Evolutionary conservation across 2,113 vertebrate genomes (phyloP).

Genomic region (Cyprinodon brontotheroides): DNA sequence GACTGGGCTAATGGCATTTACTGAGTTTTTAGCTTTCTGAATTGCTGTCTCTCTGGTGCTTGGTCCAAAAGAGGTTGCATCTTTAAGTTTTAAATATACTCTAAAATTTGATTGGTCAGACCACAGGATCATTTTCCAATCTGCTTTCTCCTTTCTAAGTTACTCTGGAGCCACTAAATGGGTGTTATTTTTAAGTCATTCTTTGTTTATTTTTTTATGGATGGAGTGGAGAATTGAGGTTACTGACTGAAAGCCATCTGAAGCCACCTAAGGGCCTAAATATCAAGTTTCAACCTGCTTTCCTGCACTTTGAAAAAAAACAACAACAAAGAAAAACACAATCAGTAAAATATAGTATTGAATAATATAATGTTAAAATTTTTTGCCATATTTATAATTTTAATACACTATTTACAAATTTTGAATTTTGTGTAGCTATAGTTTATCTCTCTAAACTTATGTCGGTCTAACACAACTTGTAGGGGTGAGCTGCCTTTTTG

Average conservation of each 20-base stretch:
- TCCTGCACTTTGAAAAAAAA: no score
- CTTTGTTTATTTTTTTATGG: not conserved
- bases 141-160: not conserved
- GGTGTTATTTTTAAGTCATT: not conserved
- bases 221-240: not conserved
- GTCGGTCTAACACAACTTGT: no score
- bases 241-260: not conserved
- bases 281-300: not conserved
- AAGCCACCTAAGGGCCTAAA: not conserved
- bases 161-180: not conserved
- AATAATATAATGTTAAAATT: not conserved
- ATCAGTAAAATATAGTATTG: not conserved
- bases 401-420: no score
- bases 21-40: not conserved
- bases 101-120: not conserved
- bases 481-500: no score
- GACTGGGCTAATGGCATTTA: not conserved
- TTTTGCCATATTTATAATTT: no score
- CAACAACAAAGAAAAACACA: not conserved
- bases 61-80: not conserved
- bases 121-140: not conserved
- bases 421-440: no score
- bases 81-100: not conserved
- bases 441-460: no score
- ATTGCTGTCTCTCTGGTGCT: not conserved